Evolutionary conservation across 2,797 vertebrate species (phyloP), one percentile per base, ranked within the genome.

Genomic region (Propithecus perrieri): DNA sequence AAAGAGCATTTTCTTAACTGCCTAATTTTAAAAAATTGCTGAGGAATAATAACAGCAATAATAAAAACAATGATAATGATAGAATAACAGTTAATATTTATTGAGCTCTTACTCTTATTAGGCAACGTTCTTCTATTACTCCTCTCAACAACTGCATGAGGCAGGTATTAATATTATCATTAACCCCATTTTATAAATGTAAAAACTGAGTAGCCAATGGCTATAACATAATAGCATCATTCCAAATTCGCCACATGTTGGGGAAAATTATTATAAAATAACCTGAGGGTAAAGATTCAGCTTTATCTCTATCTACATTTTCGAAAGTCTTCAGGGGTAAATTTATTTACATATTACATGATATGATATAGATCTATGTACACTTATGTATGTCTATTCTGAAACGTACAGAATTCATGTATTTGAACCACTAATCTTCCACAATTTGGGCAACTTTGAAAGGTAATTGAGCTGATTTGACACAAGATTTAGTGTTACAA

Each of bases 1-100:
- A 94, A 97, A 3, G 28, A 91, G 67, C 28, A 76, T 96, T 87
- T 95, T 91, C 53, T 48, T 91, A 89, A 94, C 89, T 89, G 61
- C 93, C 74, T 85, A 61, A 80, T 75, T 72, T 91, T 85, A 61
- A 18, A 28, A 59, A 97, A 87, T 84, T 57, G 26, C 24, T 91
- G 13, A 89, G 38, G 50, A 83, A 87, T 88, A 69, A 81, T 41
- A 80, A 33, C 13, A 89, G 33, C 46, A 71, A 87, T 79, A 72
- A 75, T 81, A 86, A 89, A 92, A 96, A 85, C 81, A 57, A 33
- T 33, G 55, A 87, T 53, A 74, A 55, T 53, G 72, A 75, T 65
- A 55, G 55, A 35, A 85, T 43, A 92, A 85, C 41, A 92, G 7
- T 83, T 79, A 65, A 57, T 50, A 43, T 71, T 91, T 86, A 72